These are phyloP conservation scores for Cantharis nigra DNA, from an alignment of 2,888 invertebrate species.

Conservation along the genomic window DNA sequence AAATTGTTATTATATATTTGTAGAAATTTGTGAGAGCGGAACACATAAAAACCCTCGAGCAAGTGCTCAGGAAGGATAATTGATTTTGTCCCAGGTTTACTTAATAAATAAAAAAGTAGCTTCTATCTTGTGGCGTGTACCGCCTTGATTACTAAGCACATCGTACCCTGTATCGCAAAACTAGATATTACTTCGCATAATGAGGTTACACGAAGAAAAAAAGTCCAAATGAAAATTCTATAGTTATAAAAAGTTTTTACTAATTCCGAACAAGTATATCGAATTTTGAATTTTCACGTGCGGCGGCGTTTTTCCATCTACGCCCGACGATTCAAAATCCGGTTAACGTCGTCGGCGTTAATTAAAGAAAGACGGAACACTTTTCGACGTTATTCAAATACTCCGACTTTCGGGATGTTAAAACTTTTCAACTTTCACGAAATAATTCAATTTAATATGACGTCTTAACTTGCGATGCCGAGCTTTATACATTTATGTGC, in stretches of 20 bases:
- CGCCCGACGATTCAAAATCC: background rate
- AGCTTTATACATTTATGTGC: background rate
- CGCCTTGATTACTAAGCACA: conserved; percentile 1
- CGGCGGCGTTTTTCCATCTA: background rate
- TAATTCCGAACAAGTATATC: background rate
- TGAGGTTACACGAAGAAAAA: background rate
- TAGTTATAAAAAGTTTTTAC: background rate
- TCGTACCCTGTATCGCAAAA: background rate
- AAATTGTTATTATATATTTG: background rate
- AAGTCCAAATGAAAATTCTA: background rate
- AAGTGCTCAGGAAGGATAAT: conserved; percentile 4
- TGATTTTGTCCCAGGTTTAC: conserved; percentile 14
- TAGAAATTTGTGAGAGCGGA: background rate
- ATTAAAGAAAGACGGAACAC: background rate
- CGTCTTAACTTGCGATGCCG: background rate
- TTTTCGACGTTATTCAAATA: background rate
- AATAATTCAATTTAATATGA: background rate
- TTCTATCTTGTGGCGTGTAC: conserved; percentile 9
- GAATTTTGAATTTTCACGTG: background rate
- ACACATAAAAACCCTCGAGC: background rate
- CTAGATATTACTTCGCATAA: background rate
- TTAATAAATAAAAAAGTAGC: conserved; percentile 13
- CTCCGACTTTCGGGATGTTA: background rate
- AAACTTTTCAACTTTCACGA: background rate
- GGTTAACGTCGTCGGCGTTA: background rate